phyloP scores from a whole-genome alignment of 2,888 invertebrate genomes.

The Drosophila flavopinicola region DNA sequence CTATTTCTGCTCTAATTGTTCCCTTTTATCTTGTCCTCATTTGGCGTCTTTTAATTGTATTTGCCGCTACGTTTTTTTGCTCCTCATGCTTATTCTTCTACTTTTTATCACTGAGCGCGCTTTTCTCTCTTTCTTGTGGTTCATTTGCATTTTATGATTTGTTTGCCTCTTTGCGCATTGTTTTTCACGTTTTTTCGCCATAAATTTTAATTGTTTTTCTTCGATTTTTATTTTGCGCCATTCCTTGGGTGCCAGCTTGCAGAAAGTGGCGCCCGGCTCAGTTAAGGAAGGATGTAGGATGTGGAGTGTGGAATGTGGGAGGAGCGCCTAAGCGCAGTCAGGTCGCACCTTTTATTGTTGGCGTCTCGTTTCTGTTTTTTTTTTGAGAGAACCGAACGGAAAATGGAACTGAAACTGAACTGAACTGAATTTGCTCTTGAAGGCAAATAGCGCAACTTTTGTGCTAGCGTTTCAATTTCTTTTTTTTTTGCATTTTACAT shows the following conservation, averaged over 20 bases:
- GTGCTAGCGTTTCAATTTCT: slow-evolving; percentile 13
- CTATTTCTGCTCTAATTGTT: slow-evolving; percentile 6
- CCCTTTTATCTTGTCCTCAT: slow-evolving; percentile 6
- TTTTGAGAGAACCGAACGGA: slow-evolving; percentile 6
- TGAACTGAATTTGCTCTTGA: slow-evolving; percentile 68
- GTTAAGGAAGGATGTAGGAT: neutral
- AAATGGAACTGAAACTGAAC: slow-evolving; percentile 36
- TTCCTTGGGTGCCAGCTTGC: slow-evolving; percentile 38
- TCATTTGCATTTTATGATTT: slow-evolving; percentile 78
- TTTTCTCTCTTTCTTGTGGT: slow-evolving; percentile 35
- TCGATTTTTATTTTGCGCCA: slow-evolving; percentile 67
- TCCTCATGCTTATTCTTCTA: slow-evolving; percentile 22
- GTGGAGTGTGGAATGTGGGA: neutral
- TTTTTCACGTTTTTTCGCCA: slow-evolving; percentile 58
- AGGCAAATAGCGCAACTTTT: slow-evolving; percentile 53
- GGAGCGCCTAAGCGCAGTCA: slow-evolving; percentile 33
- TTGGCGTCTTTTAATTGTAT: slow-evolving; percentile 28
- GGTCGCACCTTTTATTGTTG: slow-evolving; percentile 57
- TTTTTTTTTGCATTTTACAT: slow-evolving; percentile 8
- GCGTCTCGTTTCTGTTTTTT: slow-evolving; percentile 30
- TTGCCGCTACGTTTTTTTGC: slow-evolving; percentile 8
- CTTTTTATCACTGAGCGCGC: slow-evolving; percentile 18
- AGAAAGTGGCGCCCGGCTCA: neutral
- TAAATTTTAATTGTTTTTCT: slow-evolving; percentile 78
- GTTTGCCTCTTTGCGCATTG: slow-evolving; percentile 56